These are phyloP conservation scores for Arrhopalites spinosus DNA, from an alignment of 2,888 invertebrate genomes.

Conservation along the genomic window DNA sequence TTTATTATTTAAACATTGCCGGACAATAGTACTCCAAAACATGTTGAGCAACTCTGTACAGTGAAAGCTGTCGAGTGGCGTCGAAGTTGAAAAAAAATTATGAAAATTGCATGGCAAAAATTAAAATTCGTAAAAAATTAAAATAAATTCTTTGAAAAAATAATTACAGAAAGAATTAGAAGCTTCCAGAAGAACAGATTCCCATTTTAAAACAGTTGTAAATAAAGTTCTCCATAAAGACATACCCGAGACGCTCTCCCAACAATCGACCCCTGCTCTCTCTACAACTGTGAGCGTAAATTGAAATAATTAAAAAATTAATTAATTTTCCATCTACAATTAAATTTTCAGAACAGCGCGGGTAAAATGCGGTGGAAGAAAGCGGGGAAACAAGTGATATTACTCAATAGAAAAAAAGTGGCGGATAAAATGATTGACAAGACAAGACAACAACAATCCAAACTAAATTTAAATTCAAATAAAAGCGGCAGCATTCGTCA, in stretches of 20 bases:
- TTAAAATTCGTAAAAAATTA: too few species aligned
- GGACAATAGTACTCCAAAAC: too few species aligned
- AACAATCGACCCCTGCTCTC: not conserved
- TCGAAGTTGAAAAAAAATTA: too few species aligned
- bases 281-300: not conserved
- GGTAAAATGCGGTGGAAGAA: slow-evolving; percentile 36
- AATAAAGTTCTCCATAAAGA: not conserved
- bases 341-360: not conserved
- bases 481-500: too few species aligned
- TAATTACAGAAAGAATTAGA: slow-evolving; percentile 8
- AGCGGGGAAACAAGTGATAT: slow-evolving; percentile 48
- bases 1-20: too few species aligned
- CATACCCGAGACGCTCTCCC: too few species aligned
- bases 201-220: not conserved
- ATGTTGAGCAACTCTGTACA: too few species aligned
- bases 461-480: too few species aligned
- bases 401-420: slow-evolving; percentile 51
- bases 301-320: not conserved
- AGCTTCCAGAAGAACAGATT: not conserved
- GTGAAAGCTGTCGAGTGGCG: too few species aligned
- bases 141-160: too few species aligned
- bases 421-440: slow-evolving; percentile 46
- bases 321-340: not conserved
- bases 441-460: not conserved
- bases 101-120: too few species aligned